Percentiles rank a stretch among this genome's conserved stretches.
These are phyloP conservation scores for Ptilonorhynchus violaceus DNA, from an alignment of 2,113 vertebrate species.

Conservation along the genomic window DNA sequence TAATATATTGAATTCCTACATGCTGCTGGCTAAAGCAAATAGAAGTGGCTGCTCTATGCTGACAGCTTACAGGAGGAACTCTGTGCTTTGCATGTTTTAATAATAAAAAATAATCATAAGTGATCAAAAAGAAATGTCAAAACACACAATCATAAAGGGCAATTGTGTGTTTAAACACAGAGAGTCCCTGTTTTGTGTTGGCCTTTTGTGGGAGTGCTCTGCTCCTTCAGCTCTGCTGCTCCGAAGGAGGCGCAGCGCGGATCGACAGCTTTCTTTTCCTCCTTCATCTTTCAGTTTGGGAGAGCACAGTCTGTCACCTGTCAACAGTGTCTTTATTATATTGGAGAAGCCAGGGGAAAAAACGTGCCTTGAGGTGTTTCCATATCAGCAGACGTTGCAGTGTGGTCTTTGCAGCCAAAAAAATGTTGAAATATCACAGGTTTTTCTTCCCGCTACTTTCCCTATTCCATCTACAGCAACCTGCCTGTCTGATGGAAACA, in stretches of 20 bases:
- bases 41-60: background rate
- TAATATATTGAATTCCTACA: background rate
- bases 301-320: slow-evolving; percentile 1
- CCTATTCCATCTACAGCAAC: background rate
- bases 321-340: slow-evolving; percentile 58
- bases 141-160: background rate
- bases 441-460: background rate
- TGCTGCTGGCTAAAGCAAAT: background rate
- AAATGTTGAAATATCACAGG: background rate
- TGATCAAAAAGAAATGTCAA: background rate
- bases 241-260: background rate
- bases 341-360: background rate
- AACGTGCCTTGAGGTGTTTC: slow-evolving; percentile 3
- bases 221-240: background rate
- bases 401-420: background rate
- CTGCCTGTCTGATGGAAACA: background rate
- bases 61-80: background rate
- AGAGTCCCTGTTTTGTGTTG: background rate
- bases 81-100: background rate
- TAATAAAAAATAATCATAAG: background rate
- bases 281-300: background rate
- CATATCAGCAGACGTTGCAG: background rate
- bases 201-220: background rate
- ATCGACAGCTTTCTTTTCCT: background rate
- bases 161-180: slow-evolving; percentile 17